Base-by-base conservation (phyloP, 2,888 invertebrate species). In the Cryptops parisi region DNA sequence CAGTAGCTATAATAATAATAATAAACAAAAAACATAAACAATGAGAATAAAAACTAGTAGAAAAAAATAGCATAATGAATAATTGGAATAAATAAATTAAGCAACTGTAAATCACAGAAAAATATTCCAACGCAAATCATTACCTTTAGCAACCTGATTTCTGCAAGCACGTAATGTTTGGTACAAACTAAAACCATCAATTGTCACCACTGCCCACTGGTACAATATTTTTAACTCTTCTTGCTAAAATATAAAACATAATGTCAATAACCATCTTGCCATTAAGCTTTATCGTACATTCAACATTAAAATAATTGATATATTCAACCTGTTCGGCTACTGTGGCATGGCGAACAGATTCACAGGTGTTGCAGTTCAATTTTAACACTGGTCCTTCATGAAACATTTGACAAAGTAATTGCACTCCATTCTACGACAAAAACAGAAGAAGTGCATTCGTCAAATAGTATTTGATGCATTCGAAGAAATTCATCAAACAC, bases 171-270 rank as follows among this genome's bases (percentile, higher is more conserved):
- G 74, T 43, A 91, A 72, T 45, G 82, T 82, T 65, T 83, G 82
- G 65, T 87, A 86, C 53, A 91, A 72, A 59, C 81, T 81, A 62
- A 80, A 76, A 54, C 81, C 94, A 70, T 78, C 80, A 58, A 84
- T 76, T 60, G 81, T 78, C 65, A 81, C 90, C 54, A 82, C 75
- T 67, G 76, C 78, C 60, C 70, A 81, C 67, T 74, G 76, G 69
- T 80, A 90, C 52, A 82, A 74, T 61, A 86, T 77, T 68, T 82
- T 80, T 56, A 86, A 72, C 73, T 84, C 89, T 72, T 84, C 83
- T 1, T 67, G 67, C 61, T 51, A 38, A 24, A 51, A 21, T 26
- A 47, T 21, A 33, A 9, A 33, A n/a, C n/a, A n/a, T n/a, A n/a
- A n/a, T n/a, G n/a, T n/a, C n/a, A n/a, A n/a, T n/a, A n/a, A n/a